Evolutionary conservation across 2,888 invertebrate genomes (phyloP), one percentile per base, ranked within the genome.

Genomic region (Venusia cambrica): DNA sequence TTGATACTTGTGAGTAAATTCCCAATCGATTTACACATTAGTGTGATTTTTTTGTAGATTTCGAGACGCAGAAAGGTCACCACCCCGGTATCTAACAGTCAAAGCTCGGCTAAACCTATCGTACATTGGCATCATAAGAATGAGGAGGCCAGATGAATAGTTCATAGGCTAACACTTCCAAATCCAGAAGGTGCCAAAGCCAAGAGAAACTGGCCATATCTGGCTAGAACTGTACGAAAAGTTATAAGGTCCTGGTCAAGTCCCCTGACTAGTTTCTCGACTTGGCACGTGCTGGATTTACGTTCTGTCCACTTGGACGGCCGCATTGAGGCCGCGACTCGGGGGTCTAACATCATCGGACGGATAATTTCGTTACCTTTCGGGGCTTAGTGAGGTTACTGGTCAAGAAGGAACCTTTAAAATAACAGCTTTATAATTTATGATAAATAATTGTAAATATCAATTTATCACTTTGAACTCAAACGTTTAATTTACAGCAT

Each of bases 351-450:
- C 69, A 68, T 64, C 72, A 59, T 74, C 80, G 83, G 83, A 83
- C 83, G 83, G 83, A 83, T 76, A 70, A 73, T 62, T 79, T 78
- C 79, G 77, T 74, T 77, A 73, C 65, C 60, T 56, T 54, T 56
- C 35, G 48, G 61, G 62, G 60, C 54, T 54, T 48, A 40, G 48
- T 50, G 53, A 64, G 62, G 51, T 56, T 48, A 48, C 51, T 47
- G 51, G 41, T 46, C 38, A 16, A 39, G 25, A 40, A 48, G 54
- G 38, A 36, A 38, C 37, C 8, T 31, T 32, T 11, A 13, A 31
- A 9, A 29, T 19, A 27, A 32, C 31, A 34, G 14, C 16, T 20
- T 29, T 13, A 4, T 7, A 24, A 35, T 5, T 17, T 19, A n/a
- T n/a, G n/a, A n/a, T n/a, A 20, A 18, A 9, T 5, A 11, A 16